These are phyloP conservation scores for Callyntrura sp. DNA, from an alignment of 2,888 invertebrate species.

Conservation along the genomic window DNA sequence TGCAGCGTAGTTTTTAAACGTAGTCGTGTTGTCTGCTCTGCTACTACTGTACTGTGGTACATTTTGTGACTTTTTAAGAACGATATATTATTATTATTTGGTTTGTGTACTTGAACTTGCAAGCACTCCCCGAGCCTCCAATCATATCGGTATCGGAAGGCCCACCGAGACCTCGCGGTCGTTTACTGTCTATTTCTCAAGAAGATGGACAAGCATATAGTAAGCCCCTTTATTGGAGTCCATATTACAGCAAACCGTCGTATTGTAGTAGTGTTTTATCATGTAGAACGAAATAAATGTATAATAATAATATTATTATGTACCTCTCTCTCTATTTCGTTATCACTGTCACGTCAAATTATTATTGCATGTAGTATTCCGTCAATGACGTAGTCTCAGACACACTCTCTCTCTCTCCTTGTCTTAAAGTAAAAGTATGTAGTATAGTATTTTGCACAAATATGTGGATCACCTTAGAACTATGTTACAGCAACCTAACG, in stretches of 20 bases:
- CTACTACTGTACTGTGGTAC: conserved; percentile 45
- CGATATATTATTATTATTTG: conserved; percentile 49
- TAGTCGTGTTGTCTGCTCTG: conserved; percentile 64
- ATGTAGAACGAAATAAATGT: conserved; percentile 27
- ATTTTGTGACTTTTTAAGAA: conserved; percentile 51
- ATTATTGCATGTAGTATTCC: conserved; percentile 17
- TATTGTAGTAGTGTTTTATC: conserved; percentile 32
- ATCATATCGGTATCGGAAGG: conserved; percentile 79
- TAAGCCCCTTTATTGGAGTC: conserved; percentile 78
- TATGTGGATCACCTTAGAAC: background rate
- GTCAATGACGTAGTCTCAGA: conserved; percentile 18
- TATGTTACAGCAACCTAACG: background rate
- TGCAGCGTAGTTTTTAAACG: conserved; percentile 38
- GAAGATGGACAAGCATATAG: conserved; percentile 83
- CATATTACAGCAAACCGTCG: conserved; percentile 58
- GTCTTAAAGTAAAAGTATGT: conserved; percentile 35
- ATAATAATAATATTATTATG: too few relatives aligned
- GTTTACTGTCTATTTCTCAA: conserved; percentile 82
- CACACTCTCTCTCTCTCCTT: too few relatives aligned
- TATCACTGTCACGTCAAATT: conserved; percentile 16
- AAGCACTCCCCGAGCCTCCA: conserved; percentile 78
- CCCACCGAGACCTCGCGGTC: conserved; percentile 81
- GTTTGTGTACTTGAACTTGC: conserved; percentile 78
- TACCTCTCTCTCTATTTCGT: background rate
- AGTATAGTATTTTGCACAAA: conserved; percentile 8